phyloP scores from a whole-genome alignment of 1,140 invertebrate species.

The Sarcophaga bullata region DNA sequence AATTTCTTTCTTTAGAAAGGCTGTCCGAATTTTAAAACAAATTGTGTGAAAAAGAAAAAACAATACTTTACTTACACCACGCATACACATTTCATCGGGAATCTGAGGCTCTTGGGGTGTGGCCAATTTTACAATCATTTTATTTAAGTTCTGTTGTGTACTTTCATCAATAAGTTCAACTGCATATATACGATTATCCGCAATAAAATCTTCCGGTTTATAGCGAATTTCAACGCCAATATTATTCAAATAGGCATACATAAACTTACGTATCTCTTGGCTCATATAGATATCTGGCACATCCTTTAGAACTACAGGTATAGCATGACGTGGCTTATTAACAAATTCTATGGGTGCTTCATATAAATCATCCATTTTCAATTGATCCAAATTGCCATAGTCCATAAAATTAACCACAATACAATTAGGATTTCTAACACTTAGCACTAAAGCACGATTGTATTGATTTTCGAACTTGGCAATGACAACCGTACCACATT shows the following conservation, averaged over 20 bases:
- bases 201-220: slow-evolving; percentile 44
- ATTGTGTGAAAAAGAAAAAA: too few species aligned
- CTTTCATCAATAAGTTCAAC: slow-evolving; percentile 49
- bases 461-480: slow-evolving; percentile 47
- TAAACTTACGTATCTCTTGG: slow-evolving; percentile 49
- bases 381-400: slow-evolving; percentile 55
- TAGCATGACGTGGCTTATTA: slow-evolving; percentile 48
- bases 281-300: slow-evolving; percentile 49
- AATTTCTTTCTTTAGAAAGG: too few species aligned
- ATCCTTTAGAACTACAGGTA: slow-evolving; percentile 54
- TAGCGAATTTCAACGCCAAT: slow-evolving; percentile 52
- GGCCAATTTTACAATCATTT: slow-evolving; percentile 48
- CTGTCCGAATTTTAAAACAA: too few species aligned
- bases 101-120: slow-evolving; percentile 49
- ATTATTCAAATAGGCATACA: slow-evolving; percentile 47
- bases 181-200: slow-evolving; percentile 46
- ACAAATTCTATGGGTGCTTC: slow-evolving; percentile 48
- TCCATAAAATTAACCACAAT: slow-evolving; percentile 57
- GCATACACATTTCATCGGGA: slow-evolving; percentile 46
- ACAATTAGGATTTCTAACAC: slow-evolving; percentile 46
- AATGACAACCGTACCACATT: slow-evolving; percentile 54
- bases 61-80: slow-evolving; percentile 42
- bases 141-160: slow-evolving; percentile 53
- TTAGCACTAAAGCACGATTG: slow-evolving; percentile 54
- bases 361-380: slow-evolving; percentile 48